Base-by-base conservation (phyloP, 23 tunicate species). In the Halocynthia roretzi region DNA sequence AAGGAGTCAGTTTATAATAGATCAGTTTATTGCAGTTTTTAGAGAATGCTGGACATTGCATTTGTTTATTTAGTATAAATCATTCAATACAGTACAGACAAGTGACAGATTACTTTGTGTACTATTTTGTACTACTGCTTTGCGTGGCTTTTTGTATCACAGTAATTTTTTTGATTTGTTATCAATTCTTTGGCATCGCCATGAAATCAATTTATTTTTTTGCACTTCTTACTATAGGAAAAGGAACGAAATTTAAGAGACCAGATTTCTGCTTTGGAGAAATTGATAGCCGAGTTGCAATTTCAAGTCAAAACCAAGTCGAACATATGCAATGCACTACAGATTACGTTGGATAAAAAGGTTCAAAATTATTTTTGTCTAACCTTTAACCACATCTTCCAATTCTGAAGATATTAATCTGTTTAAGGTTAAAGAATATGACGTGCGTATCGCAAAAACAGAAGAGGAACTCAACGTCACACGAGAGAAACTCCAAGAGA, bases 231-330 rank as follows among this genome's bases (percentile, higher is more conserved):
- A 22, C 57, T 50, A 12, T 52, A 89, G 96, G 88, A 70, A 60
- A 80, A 70, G 68, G 88, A 89, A 80, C 71, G 50, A 50, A 89
- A 89, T 57, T 65, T 89, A 54, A 58, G 62, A 50, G 96, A 83
- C 56, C 84, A 80, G 15, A 89, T 89, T 8, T n/a, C 81, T 23
- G 78, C 81, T 7, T 60, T 89, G 61, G 82, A 89, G 54, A 89
- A 89, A 61, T 50, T 83, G 40, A 84, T 89, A 8, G 76, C 84
- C 11, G 85, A 89, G 61, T 68, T 89, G 50, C 61, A 81, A 69
- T 75, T 64, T n/a, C 82, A 89, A 78, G 44, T 89, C 22, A 89
- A 84, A 76, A 75, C 77, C 61, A 89, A 89, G 52, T 21, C 84
- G 12, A 82, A 80, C 31, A 49, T 50, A 7, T 83, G 80, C 40